Evolutionary conservation across 1,140 invertebrate genomes (phyloP).

Genomic region (Eupristina koningsbergeri): DNA sequence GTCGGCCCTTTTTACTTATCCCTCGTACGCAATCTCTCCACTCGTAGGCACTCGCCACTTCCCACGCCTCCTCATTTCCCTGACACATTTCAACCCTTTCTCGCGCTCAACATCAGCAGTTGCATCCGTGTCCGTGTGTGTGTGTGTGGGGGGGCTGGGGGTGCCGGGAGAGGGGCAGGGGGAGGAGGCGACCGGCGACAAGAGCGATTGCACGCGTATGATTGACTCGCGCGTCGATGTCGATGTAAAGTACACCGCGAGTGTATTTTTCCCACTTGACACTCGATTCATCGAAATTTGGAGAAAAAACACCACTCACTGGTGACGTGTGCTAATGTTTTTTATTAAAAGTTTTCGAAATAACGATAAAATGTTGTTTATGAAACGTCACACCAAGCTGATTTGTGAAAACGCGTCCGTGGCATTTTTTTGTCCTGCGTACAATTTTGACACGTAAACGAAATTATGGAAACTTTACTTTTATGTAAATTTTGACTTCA

Average conservation of each 20-base stretch:
- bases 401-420: constrained; percentile 31
- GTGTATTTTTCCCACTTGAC: constrained; percentile 20
- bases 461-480: constrained; percentile 33
- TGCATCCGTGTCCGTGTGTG: neutral
- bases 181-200: too few species aligned
- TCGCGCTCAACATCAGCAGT: neutral
- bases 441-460: constrained; percentile 27
- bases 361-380: constrained; percentile 42
- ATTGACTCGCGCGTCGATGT: constrained; percentile 1
- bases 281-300: constrained; percentile 32
- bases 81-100: neutral
- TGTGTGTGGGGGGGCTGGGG: too few species aligned
- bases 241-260: too few species aligned
- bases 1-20: constrained; percentile 25
- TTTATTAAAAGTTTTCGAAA: constrained; percentile 35
- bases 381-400: constrained; percentile 7
- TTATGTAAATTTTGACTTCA: constrained; percentile 21
- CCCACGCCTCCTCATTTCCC: neutral
- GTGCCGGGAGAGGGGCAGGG: too few species aligned
- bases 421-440: neutral
- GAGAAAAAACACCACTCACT: neutral
- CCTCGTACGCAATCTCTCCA: neutral
- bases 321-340: constrained; percentile 31
- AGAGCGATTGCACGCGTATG: neutral
- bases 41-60: neutral